Evolutionary conservation across 2,797 vertebrate species (phyloP).

Genomic region (Mastacembelus armatus): DNA sequence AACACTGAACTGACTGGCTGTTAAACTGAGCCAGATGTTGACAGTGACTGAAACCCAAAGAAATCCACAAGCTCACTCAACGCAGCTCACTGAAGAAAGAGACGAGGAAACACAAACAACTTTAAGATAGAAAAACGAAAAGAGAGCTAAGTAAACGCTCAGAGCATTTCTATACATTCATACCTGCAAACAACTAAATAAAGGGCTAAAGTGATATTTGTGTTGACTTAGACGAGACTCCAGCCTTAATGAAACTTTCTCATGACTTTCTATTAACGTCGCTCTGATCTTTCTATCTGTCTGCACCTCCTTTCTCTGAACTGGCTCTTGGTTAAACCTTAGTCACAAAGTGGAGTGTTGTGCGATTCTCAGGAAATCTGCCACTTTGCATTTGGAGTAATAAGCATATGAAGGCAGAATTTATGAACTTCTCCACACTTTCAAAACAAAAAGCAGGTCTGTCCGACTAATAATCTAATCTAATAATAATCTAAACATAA

Average conservation of each 20-base stretch:
- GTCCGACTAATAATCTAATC: too few species aligned
- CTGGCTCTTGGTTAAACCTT: neutral
- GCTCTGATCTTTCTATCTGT: neutral
- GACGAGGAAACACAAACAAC: neutral
- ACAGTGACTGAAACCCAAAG: constrained; percentile 41
- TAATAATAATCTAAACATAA: too few species aligned
- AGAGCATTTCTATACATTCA: neutral
- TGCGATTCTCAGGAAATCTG: neutral
- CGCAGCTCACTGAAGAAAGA: constrained; percentile 7
- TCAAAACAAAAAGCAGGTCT: too few species aligned
- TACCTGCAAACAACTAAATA: neutral
- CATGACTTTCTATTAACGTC: neutral
- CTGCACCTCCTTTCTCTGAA: neutral
- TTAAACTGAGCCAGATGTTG: constrained; percentile 35
- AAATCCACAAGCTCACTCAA: constrained; percentile 3
- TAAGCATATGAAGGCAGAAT: neutral
- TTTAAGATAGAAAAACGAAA: neutral
- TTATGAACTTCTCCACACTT: too few species aligned
- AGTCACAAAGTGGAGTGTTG: neutral
- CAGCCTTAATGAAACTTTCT: neutral
- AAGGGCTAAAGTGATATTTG: too few species aligned
- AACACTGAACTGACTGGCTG: neutral
- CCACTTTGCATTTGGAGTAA: neutral
- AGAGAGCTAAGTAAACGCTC: neutral
- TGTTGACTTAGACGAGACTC: neutral